Evolutionary conservation across 2,888 invertebrate genomes (phyloP).

Genomic region (Yponomeuta malinellus): DNA sequence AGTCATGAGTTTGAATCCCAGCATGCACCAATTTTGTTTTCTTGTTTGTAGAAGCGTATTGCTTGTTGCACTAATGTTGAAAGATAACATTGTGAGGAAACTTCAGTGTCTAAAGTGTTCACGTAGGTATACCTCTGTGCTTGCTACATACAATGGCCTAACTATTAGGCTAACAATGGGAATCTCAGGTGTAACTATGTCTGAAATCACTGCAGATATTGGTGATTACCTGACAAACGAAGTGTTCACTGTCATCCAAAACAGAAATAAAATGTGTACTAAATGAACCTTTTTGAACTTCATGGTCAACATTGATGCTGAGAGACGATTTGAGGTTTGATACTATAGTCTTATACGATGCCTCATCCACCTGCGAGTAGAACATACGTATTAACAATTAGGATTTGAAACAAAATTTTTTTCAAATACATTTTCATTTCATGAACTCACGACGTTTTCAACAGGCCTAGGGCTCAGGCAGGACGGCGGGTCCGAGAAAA

Average conservation of each 20-base stretch:
- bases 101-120: no score
- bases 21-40: no score
- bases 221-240: conserved; percentile 38
- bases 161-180: no score
- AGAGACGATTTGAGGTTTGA: conserved; percentile 38
- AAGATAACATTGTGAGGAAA: no score
- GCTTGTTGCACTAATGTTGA: no score
- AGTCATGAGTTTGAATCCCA: no score
- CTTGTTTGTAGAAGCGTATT: no score
- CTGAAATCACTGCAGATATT: neutral
- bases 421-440: neutral
- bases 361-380: conserved; percentile 32
- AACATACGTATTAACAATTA: no score
- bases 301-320: conserved; percentile 22
- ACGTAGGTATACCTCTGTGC: no score
- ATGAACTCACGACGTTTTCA: neutral
- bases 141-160: no score
- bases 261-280: conserved; percentile 32
- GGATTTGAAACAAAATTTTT: neutral
- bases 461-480: neutral
- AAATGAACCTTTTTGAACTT: conserved; percentile 31
- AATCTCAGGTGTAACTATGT: no score
- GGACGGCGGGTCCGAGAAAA: conserved; percentile 31
- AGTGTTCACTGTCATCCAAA: conserved; percentile 41
- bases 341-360: conserved; percentile 37